Conservation (phyloP, 1,140 invertebrate genomes). For the Drosophila chauvacae region DNA sequence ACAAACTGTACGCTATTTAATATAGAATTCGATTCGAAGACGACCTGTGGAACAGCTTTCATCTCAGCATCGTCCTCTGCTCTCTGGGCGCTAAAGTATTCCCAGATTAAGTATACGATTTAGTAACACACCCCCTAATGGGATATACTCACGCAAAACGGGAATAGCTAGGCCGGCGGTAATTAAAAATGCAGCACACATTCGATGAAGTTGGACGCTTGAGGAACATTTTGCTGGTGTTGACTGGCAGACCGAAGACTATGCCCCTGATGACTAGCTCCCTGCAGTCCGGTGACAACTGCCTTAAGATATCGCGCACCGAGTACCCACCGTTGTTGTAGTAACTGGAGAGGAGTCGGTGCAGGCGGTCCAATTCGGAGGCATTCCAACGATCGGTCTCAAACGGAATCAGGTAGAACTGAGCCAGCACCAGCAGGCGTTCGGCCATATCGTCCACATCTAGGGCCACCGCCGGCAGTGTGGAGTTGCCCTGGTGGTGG, state of each 20-base stretch:
- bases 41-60: conserved; percentile 47
- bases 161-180: conserved; percentile 61
- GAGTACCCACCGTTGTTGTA: conserved; percentile 65
- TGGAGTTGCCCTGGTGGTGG: conserved; percentile 60
- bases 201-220: conserved; percentile 70
- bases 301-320: conserved; percentile 65
- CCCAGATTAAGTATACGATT: neutral
- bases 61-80: conserved; percentile 56
- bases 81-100: conserved; percentile 27
- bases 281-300: conserved; percentile 68
- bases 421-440: conserved; percentile 59
- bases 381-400: conserved; percentile 48
- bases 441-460: conserved; percentile 57
- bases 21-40: conserved; percentile 74
- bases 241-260: conserved; percentile 63
- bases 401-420: conserved; percentile 65
- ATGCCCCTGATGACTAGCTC: conserved; percentile 71
- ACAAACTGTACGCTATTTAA: conserved; percentile 78
- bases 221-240: conserved; percentile 64
- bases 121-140: neutral
- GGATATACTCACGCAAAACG: conserved; percentile 48
- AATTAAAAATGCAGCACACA: conserved; percentile 82
- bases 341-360: conserved; percentile 63
- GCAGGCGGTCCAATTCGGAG: conserved; percentile 55
- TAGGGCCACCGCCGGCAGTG: conserved; percentile 32